phyloP scores from a whole-genome alignment of 2,113 vertebrate species.

The Lethenteron reissneri region DNA sequence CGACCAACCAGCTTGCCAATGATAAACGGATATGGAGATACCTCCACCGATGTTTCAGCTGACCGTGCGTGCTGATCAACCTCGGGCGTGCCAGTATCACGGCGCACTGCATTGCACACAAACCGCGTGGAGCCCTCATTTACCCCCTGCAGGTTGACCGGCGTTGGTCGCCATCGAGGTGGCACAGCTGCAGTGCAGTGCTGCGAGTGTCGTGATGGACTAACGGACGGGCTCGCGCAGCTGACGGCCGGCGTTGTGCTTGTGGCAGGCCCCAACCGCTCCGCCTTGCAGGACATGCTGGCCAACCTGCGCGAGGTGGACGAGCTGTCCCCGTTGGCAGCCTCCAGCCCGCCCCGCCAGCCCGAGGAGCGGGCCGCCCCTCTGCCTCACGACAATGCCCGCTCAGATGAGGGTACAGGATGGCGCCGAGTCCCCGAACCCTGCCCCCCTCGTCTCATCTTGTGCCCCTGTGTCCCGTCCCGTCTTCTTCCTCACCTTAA shows the following conservation, averaged over 20 bases:
- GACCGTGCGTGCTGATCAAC: too few species aligned
- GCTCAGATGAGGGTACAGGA: conserved; percentile 16
- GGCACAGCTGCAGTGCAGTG: too few species aligned
- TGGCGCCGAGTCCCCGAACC: conserved; percentile 26
- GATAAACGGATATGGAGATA: too few species aligned
- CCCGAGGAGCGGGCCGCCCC: neutral
- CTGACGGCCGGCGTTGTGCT: neutral
- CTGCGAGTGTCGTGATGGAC: too few species aligned
- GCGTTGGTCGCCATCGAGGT: too few species aligned
- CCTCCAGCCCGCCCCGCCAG: conserved; percentile 3
- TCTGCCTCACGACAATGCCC: neutral
- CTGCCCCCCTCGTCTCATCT: conserved; percentile 17
- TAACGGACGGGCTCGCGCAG: too few species aligned
- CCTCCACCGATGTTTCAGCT: too few species aligned
- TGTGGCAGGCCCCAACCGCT: conserved; percentile 4
- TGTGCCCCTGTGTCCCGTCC: conserved; percentile 15
- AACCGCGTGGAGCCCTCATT: too few species aligned
- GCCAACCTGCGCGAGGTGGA: conserved; percentile 4
- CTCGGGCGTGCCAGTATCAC: too few species aligned
- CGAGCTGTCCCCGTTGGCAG: neutral
- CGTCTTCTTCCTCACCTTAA: conserved; percentile 10
- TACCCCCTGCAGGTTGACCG: too few species aligned
- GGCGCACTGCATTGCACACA: too few species aligned
- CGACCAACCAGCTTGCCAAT: too few species aligned
- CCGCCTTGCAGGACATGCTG: conserved; percentile 2